Conservation (phyloP, 2,797 vertebrate genomes). For the Fratercula arctica region DNA sequence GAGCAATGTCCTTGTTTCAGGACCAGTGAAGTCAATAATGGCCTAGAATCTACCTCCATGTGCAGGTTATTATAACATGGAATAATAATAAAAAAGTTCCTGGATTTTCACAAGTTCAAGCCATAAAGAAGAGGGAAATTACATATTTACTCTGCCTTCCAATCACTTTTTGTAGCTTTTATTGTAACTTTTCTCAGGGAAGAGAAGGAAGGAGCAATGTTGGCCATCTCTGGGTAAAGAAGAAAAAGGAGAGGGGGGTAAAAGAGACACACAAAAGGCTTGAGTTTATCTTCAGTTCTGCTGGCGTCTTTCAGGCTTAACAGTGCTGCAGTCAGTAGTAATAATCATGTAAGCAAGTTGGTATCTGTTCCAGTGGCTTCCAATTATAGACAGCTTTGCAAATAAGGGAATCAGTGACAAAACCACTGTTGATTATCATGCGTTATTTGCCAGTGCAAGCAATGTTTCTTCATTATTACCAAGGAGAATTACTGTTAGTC, state of each 20-base stretch:
- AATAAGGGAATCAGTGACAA: not conserved
- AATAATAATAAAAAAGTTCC: not conserved
- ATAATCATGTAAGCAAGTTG: not conserved
- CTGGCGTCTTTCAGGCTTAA: not conserved
- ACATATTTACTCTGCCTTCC: not conserved
- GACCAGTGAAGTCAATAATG: constrained; percentile 11
- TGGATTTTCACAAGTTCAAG: constrained; percentile 13
- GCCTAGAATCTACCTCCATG: not conserved
- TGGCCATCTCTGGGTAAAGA: not conserved
- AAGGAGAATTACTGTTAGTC: not conserved
- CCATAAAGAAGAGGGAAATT: not conserved
- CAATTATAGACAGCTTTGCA: not conserved
- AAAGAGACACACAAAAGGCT: not conserved
- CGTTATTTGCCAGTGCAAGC: not conserved
- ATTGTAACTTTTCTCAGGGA: not conserved
- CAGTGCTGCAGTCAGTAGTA: not conserved
- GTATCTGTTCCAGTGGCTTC: not conserved
- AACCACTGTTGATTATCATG: not conserved
- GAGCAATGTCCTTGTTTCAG: not conserved
- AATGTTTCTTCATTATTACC: not conserved
- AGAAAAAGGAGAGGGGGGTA: not conserved
- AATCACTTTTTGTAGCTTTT: not conserved
- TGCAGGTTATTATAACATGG: not conserved
- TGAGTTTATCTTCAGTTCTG: not conserved
- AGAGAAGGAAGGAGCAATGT: not conserved